A percentile compares a stretch with the other conserved stretches of the same genome.
Conservation (phyloP, 2,888 invertebrate genomes). For the Drosophila mulleri region DNA sequence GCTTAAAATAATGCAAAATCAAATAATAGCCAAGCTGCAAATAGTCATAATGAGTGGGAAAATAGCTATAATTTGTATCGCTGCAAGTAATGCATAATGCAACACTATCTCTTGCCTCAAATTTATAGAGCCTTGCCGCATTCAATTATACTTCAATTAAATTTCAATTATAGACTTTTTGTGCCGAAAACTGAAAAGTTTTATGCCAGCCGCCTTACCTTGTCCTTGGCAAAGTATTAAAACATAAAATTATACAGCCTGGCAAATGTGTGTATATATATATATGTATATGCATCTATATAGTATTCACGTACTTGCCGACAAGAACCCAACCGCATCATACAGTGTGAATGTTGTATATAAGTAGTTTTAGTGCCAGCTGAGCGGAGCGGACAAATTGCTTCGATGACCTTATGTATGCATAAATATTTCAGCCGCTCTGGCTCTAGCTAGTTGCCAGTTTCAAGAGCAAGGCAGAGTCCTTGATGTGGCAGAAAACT, state of each 20-base stretch:
- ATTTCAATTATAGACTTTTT: conserved; percentile 67
- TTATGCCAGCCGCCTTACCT: conserved; percentile 24
- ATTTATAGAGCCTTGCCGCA: conserved; percentile 26
- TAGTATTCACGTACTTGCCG: conserved; percentile 6
- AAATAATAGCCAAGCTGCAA: neutral
- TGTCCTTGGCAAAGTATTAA: conserved; percentile 66
- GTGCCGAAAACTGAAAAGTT: conserved; percentile 35
- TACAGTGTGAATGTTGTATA: conserved; percentile 29
- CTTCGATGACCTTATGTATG: conserved; percentile 71
- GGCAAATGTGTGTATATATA: conserved; percentile 2
- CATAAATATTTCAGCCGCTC: conserved; percentile 71
- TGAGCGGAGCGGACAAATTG: conserved; percentile 68
- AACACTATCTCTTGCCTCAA: neutral
- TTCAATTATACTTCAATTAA: conserved; percentile 69
- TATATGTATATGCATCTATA: conserved; percentile 2
- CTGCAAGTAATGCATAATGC: conserved; percentile 2
- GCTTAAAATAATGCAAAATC: conserved; percentile 11
- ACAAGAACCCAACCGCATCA: conserved; percentile 18
- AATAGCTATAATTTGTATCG: neutral
- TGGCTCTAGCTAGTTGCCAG: conserved; percentile 61
- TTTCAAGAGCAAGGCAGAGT: conserved; percentile 77
- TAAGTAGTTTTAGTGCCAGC: conserved; percentile 65
- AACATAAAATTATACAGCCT: conserved; percentile 45
- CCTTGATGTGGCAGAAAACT: conserved; percentile 60
- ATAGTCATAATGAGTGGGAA: neutral